phyloP scores from a whole-genome alignment of 2,797 vertebrate genomes.

The Menidia menidia region DNA sequence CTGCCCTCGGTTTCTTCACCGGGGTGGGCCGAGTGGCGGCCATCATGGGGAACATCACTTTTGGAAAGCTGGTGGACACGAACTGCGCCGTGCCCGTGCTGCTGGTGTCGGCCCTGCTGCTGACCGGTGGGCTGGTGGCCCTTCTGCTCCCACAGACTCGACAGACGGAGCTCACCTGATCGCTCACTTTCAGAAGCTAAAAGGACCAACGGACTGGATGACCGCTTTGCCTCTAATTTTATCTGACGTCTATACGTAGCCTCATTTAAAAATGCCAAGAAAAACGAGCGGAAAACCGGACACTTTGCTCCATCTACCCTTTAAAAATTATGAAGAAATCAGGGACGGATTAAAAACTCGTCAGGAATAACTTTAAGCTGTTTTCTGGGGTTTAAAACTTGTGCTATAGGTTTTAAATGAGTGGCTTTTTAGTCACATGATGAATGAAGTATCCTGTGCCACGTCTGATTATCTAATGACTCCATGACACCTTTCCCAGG shows the following conservation, averaged over 20 bases:
- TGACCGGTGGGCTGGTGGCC: conserved; percentile 74
- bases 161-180: conserved; percentile 79
- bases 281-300: neutral
- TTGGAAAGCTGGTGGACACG: conserved; percentile 80
- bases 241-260: conserved; percentile 2
- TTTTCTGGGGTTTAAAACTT: neutral
- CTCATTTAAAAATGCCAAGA: conserved; percentile 20
- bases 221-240: neutral
- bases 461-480: neutral
- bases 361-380: too few relatives aligned
- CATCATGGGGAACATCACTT: conserved; percentile 80
- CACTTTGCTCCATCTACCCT: neutral
- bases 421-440: neutral
- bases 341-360: too few relatives aligned
- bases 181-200: rapidly evolving
- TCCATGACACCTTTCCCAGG: neutral
- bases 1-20: conserved; percentile 83
- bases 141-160: conserved; percentile 76
- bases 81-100: conserved; percentile 81
- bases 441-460: neutral
- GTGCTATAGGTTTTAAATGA: neutral
- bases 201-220: neutral
- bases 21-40: conserved; percentile 81
- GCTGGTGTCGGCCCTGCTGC: conserved; percentile 78
- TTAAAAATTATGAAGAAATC: too few relatives aligned